phyloP scores from a whole-genome alignment of 92 coral and sea anemone species.

The Epizoanthus illoricatus region DNA sequence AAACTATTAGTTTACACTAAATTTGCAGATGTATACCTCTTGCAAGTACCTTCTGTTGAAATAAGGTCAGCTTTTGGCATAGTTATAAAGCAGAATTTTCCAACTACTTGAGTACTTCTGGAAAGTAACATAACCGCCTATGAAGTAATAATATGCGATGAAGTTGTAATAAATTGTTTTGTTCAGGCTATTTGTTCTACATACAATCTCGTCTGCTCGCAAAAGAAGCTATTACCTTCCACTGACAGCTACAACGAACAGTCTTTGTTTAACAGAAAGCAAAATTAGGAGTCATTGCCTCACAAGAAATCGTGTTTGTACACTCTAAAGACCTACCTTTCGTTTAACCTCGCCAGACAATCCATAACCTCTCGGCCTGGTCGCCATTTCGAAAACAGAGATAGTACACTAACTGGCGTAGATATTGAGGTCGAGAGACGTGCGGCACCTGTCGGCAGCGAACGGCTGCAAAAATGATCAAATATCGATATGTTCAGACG shows the following conservation, averaged over 20 bases:
- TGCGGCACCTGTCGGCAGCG: background rate
- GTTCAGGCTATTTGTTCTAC: too few species aligned
- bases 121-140: too few species aligned
- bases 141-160: too few species aligned
- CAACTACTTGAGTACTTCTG: too few species aligned
- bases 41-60: background rate
- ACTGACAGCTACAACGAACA: background rate
- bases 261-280: background rate
- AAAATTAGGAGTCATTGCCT: background rate
- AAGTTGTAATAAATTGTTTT: too few species aligned
- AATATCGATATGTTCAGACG: background rate
- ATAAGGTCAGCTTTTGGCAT: background rate
- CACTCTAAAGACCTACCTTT: conserved; percentile 58
- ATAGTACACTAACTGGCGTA: background rate
- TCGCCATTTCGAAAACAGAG: conserved; percentile 53
- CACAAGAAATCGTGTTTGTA: background rate
- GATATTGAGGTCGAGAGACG: background rate
- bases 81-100: background rate
- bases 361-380: conserved; percentile 83
- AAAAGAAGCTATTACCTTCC: too few species aligned
- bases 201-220: too few species aligned
- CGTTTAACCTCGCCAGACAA: conserved; percentile 67
- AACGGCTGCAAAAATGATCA: background rate
- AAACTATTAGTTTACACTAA: background rate
- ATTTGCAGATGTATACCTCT: background rate